These are phyloP conservation scores for Drosophila stalkeri DNA, from an alignment of 2,888 invertebrate species.

Conservation along the genomic window DNA sequence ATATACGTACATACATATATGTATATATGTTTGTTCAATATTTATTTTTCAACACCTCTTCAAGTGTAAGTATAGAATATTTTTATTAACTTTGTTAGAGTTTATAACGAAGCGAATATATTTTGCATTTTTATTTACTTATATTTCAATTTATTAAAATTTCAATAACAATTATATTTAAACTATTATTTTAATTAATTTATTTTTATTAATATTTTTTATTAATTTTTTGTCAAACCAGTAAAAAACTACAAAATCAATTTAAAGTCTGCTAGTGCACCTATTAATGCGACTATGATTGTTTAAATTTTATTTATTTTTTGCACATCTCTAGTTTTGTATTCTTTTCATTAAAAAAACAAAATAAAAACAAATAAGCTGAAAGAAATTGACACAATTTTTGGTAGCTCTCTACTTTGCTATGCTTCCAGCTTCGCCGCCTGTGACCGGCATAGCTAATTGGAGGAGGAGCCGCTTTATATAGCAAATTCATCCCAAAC, in stretches of 20 bases:
- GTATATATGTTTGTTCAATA: too few relatives aligned
- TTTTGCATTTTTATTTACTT: too few relatives aligned
- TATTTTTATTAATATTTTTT: too few relatives aligned
- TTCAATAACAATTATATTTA: too few relatives aligned
- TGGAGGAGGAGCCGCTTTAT: slow-evolving; percentile 10
- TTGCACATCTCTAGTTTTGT: neutral
- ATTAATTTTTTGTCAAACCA: too few relatives aligned
- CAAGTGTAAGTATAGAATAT: too few relatives aligned
- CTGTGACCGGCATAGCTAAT: slow-evolving; percentile 56
- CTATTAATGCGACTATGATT: neutral
- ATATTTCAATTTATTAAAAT: too few relatives aligned
- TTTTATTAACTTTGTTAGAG: too few relatives aligned
- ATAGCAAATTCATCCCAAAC: slow-evolving; percentile 9
- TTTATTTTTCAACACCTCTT: too few relatives aligned
- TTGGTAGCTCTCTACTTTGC: slow-evolving; percentile 45
- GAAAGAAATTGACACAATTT: slow-evolving; percentile 56
- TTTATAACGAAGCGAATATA: too few relatives aligned
- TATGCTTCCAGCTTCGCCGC: slow-evolving; percentile 55
- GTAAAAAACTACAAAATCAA: too few relatives aligned
- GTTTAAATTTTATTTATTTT: neutral
- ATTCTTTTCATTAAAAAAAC: neutral
- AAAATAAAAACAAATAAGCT: neutral
- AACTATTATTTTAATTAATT: too few relatives aligned
- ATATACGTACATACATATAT: neutral
- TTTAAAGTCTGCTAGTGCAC: neutral